A percentile compares a stretch with the other conserved stretches of the same genome.
Conservation (phyloP, 2,888 invertebrate genomes). For the Drosophila imparisetae region DNA sequence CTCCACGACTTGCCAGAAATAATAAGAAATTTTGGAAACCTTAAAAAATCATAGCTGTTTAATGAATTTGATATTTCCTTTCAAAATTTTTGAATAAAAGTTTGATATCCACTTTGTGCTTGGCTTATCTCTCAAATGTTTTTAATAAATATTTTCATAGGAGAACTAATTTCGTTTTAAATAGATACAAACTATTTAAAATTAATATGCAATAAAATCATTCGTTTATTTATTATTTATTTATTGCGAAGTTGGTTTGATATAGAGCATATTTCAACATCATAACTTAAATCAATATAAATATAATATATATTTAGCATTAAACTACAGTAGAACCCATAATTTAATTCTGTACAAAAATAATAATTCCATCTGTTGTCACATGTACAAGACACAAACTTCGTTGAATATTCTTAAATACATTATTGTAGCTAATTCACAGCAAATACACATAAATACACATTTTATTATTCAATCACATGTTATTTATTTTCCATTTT, state of each 20-base stretch:
- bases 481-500: neutral
- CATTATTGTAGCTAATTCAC: too few species aligned
- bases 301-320: neutral
- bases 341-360: neutral
- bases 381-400: too few species aligned
- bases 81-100: too few species aligned
- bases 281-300: neutral
- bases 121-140: neutral
- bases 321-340: too few species aligned
- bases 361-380: too few species aligned
- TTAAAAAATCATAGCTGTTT: neutral
- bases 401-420: neutral
- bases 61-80: neutral
- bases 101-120: neutral
- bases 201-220: neutral
- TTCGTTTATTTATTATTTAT: neutral
- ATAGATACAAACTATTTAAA: neutral
- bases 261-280: neutral
- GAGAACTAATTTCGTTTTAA: neutral
- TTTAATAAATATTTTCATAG: neutral
- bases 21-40: neutral
- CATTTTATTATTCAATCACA: neutral
- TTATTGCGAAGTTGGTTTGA: neutral
- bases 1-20: neutral
- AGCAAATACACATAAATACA: neutral